A percentile compares a stretch with the other conserved stretches of the same genome.
phyloP scores from a whole-genome alignment of 1,140 invertebrate genomes.

The Metaphire vulgaris region DNA sequence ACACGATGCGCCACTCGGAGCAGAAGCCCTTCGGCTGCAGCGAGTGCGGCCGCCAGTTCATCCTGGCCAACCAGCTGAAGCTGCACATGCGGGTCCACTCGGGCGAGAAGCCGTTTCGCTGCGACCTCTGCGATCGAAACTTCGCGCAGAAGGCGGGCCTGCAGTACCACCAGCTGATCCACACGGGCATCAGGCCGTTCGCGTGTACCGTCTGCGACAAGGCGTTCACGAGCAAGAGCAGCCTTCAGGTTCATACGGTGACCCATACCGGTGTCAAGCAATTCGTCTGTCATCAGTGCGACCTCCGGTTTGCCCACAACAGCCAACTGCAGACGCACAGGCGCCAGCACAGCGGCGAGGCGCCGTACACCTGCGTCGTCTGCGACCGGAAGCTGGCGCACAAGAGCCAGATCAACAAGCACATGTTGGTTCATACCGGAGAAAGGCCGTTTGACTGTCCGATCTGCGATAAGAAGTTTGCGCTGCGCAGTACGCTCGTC shows the following conservation, averaged over 20 bases:
- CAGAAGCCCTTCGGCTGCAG: slow-evolving; percentile 77
- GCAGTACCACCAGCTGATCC: slow-evolving; percentile 31
- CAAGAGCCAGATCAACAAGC: slow-evolving; percentile 22
- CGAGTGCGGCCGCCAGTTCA: slow-evolving; percentile 80
- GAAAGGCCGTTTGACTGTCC: slow-evolving; percentile 62
- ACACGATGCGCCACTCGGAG: slow-evolving; percentile 86
- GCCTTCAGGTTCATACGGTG: slow-evolving; percentile 63
- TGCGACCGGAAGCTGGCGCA: slow-evolving; percentile 81
- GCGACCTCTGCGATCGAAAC: slow-evolving; percentile 62
- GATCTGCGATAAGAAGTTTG: slow-evolving; percentile 60
- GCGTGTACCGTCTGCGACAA: slow-evolving; percentile 43
- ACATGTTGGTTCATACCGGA: slow-evolving; percentile 41
- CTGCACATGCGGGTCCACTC: slow-evolving; percentile 38
- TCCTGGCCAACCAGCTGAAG: slow-evolving; percentile 51
- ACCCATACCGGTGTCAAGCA: neutral
- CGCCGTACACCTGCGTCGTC: slow-evolving; percentile 73
- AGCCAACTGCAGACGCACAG: slow-evolving; percentile 90
- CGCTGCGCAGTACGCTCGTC: neutral
- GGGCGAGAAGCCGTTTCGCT: slow-evolving; percentile 59
- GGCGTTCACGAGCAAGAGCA: slow-evolving; percentile 55
- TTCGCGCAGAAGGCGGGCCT: slow-evolving; percentile 66
- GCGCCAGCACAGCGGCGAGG: slow-evolving; percentile 86
- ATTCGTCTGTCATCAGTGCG: neutral
- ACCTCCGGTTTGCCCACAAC: slow-evolving; percentile 81
- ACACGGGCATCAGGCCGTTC: slow-evolving; percentile 50